Percentiles rank a stretch among this genome's conserved stretches.
phyloP scores from a whole-genome alignment of 2,888 invertebrate genomes.

The Ametastegia equiseti region DNA sequence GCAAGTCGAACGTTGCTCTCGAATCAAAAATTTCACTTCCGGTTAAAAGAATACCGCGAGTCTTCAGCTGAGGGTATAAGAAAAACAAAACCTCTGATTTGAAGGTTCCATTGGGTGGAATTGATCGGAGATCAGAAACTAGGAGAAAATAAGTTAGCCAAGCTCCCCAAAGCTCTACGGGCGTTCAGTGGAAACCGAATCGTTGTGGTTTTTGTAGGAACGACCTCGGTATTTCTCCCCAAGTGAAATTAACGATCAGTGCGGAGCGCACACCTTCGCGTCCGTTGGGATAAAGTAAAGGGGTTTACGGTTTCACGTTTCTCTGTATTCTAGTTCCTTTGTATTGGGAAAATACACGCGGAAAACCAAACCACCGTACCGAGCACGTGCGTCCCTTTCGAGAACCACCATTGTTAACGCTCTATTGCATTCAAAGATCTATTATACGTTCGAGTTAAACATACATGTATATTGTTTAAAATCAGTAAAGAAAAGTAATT shows the following conservation, averaged over 20 bases:
- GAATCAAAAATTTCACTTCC: conserved; percentile 14
- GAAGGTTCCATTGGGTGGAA: conserved; percentile 52
- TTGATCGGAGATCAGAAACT: conserved; percentile 63
- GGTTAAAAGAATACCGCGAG: background rate
- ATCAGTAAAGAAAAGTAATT: background rate
- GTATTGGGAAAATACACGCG: conserved; percentile 24
- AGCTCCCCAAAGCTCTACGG: conserved; percentile 59
- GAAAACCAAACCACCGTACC: background rate
- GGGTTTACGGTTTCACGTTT: conserved; percentile 61
- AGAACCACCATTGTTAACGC: conserved; percentile 33
- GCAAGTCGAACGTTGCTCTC: background rate
- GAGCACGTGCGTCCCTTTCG: conserved; percentile 19
- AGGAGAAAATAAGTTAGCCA: conserved; percentile 64
- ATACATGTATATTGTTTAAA: background rate
- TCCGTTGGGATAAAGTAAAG: conserved; percentile 64
- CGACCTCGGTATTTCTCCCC: conserved; percentile 68
- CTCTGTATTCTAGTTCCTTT: conserved; percentile 43
- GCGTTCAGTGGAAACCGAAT: conserved; percentile 63
- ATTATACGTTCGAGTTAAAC: background rate
- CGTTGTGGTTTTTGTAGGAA: conserved; percentile 62
- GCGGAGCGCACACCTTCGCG: conserved; percentile 64
- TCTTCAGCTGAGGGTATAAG: background rate
- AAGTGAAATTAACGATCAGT: conserved; percentile 70
- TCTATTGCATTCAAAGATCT: background rate
- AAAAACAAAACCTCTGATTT: conserved; percentile 22